phyloP scores from a whole-genome alignment of 2,888 invertebrate genomes.

The Steinernema hermaphroditum region DNA sequence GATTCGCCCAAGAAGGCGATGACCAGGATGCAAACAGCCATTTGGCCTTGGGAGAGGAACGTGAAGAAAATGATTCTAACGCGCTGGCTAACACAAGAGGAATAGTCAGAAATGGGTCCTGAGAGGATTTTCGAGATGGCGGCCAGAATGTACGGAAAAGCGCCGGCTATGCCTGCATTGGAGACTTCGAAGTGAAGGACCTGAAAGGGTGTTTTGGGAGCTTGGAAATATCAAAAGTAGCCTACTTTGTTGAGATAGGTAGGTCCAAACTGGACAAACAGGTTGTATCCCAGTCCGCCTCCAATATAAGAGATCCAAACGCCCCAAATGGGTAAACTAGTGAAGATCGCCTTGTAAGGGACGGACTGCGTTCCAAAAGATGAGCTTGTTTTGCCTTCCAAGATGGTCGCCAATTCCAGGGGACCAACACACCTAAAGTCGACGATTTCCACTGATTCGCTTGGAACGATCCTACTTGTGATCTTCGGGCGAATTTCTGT shows the following conservation, averaged over 20 bases:
- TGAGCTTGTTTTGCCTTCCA: constrained; percentile 35
- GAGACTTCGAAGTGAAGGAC: constrained; percentile 48
- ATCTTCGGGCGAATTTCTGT: constrained; percentile 41
- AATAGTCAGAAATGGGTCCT: constrained; percentile 47
- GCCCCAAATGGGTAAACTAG: constrained; percentile 33
- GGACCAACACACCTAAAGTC: constrained; percentile 33
- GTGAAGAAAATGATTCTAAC: constrained; percentile 35
- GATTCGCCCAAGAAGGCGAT: constrained; percentile 41
- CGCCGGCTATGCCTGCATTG: constrained; percentile 46
- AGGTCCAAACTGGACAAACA: constrained; percentile 35
- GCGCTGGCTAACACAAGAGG: constrained; percentile 45
- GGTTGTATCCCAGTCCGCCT: constrained; percentile 8
- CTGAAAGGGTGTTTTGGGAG: constrained; percentile 32
- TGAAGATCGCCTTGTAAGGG: constrained; percentile 39
- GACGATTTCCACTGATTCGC: background rate
- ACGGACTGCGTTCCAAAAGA: constrained; percentile 31
- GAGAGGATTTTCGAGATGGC: constrained; percentile 44
- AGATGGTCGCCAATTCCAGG: constrained; percentile 40
- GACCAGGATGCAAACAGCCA: constrained; percentile 42
- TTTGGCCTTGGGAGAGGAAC: constrained; percentile 32
- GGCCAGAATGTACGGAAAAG: constrained; percentile 47
- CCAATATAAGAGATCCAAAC: constrained; percentile 32
- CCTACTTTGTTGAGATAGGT: constrained; percentile 33
- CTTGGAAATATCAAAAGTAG: background rate
- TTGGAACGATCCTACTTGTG: constrained; percentile 35